Evolutionary conservation across 2,113 vertebrate genomes (phyloP), one percentile per base, ranked within the genome.

Genomic region (Nettapus auritus): DNA sequence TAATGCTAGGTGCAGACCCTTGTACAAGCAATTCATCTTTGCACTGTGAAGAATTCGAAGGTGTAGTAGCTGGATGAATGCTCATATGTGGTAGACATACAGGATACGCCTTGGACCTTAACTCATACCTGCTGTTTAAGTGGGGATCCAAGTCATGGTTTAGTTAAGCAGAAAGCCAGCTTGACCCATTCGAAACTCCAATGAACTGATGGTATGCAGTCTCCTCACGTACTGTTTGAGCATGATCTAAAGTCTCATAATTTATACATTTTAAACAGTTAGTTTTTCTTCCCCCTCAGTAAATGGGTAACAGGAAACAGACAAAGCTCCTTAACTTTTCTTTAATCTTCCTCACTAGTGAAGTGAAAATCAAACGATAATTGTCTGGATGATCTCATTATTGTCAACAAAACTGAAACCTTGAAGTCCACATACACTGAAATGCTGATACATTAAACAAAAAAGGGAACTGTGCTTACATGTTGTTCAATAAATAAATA

Each of bases 311-410:
- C 97, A 97, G 97, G 97, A 98, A 98, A 97, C 97, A 97, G 94
- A 96, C 97, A 97, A 97, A 95, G 95, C 96, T 96, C 95, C 97
- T 97, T 96, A 97, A 97, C 97, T 97, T 97, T 97, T 97, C 98
- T 98, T 98, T 98, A 97, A 98, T 98, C 97, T 98, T 98, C 87
- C 92, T 97, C 93, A 95, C 96, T 90, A 96, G 96, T 97, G 96
- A 98, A 98, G 96, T 89, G 95, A 97, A 97, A 97, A 97, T 97
- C 97, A 98, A 97, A 97, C 87, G 46, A 91, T 97, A 97, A 98
- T 98, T 98, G 97, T 98, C 97, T 97, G 94, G 97, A 96, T 98
- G 97, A 98, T 97, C 98, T 98, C 97, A 98, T 98, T 97, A 98
- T 98, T 97, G 97, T 98, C 98, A 98, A 97, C 97, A 98, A 97